phyloP scores from a whole-genome alignment of 2,113 vertebrate species.

The Isurus oxyrinchus region DNA sequence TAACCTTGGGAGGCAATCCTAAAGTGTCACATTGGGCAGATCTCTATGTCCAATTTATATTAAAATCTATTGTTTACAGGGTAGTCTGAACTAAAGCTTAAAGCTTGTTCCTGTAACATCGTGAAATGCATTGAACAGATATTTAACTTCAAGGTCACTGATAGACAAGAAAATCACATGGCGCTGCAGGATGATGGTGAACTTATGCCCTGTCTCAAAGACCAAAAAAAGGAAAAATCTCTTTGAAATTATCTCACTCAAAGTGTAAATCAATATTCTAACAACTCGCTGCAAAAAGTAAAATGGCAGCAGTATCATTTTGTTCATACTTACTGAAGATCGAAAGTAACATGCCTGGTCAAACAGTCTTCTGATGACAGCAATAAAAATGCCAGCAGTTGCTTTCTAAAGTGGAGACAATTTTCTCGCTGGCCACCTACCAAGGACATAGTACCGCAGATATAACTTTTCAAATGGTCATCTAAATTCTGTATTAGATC shows the following conservation, averaged over 20 bases:
- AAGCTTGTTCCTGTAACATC: background rate
- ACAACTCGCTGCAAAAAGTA: conserved; percentile 11
- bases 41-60: conserved; percentile 15
- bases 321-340: background rate
- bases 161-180: background rate
- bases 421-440: conserved; percentile 6
- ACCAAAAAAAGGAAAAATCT: conserved; percentile 17
- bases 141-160: conserved; percentile 22
- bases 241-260: conserved; percentile 25
- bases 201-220: background rate
- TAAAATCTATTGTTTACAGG: conserved; percentile 29
- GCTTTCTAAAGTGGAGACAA: conserved; percentile 28
- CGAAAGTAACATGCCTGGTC: background rate
- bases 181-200: background rate
- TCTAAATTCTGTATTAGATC: background rate
- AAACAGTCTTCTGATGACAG: conserved; percentile 25
- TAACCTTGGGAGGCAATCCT: conserved; percentile 25
- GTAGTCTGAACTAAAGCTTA: conserved; percentile 11
- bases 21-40: conserved; percentile 19
- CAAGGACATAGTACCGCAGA: conserved; percentile 13
- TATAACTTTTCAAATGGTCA: conserved; percentile 18
- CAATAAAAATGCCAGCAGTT: conserved; percentile 29
- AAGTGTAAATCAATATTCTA: conserved; percentile 14
- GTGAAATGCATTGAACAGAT: conserved; percentile 9
- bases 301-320: background rate